A percentile compares a stretch with the other conserved stretches of the same genome.
Conservation (phyloP, 2,888 invertebrate species). For the Amblyjoppa proteus region DNA sequence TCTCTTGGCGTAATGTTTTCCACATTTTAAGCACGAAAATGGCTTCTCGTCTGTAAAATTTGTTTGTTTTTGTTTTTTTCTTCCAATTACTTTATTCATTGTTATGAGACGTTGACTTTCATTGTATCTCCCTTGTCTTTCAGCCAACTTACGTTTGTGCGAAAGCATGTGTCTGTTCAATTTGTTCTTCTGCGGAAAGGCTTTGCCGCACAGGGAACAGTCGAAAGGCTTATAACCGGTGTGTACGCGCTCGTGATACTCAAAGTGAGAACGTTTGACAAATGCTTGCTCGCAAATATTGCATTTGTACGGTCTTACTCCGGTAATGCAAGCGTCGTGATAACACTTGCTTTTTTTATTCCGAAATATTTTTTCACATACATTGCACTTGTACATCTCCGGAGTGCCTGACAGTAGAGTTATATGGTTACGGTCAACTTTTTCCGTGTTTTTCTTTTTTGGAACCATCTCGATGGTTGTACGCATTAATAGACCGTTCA, state of each 20-base stretch:
- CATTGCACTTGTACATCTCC: constrained; percentile 88
- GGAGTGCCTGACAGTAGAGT: constrained; percentile 84
- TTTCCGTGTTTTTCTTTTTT: constrained; percentile 66
- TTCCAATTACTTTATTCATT: background rate
- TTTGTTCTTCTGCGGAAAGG: constrained; percentile 90
- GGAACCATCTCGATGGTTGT: background rate
- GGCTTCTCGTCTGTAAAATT: constrained; percentile 85
- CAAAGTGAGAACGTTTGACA: constrained; percentile 90
- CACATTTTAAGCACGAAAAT: constrained; percentile 88
- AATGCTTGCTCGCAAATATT: constrained; percentile 86
- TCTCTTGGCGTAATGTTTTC: constrained; percentile 87
- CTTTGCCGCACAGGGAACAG: constrained; percentile 89
- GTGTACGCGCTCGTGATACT: constrained; percentile 90
- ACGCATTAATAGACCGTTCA: background rate
- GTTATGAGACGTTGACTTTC: background rate
- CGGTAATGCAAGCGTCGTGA: constrained; percentile 81
- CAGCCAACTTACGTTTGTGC: constrained; percentile 77
- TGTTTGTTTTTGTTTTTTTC: background rate
- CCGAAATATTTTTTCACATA: constrained; percentile 89
- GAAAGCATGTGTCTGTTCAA: constrained; percentile 89
- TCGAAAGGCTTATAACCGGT: constrained; percentile 87
- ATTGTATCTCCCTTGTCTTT: too few species aligned
- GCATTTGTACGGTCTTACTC: constrained; percentile 86
- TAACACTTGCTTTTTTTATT: constrained; percentile 86
- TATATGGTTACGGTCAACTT: constrained; percentile 79